Conservation (phyloP, 2,888 invertebrate species). For the Apamea anceps region DNA sequence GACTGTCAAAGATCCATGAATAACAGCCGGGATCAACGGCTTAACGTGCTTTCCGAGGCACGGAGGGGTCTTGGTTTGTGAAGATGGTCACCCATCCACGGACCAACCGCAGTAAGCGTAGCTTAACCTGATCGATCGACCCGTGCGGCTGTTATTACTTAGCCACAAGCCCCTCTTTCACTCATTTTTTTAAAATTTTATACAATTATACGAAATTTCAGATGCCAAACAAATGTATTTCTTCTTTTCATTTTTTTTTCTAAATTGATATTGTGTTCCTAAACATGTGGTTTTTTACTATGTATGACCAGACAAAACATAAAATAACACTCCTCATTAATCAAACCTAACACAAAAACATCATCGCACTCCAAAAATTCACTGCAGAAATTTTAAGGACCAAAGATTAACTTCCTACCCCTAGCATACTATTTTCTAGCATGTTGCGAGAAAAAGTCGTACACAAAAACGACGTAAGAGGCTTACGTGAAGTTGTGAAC, state of each 20-base stretch:
- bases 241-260: not conserved
- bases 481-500: conserved; percentile 58
- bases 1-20: no score
- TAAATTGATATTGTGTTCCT: not conserved
- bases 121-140: no score
- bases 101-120: no score
- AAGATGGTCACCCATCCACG: no score
- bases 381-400: conserved; percentile 22
- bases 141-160: no score
- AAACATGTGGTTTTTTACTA: not conserved
- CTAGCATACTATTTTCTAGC: conserved; percentile 43
- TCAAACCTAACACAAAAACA: not conserved
- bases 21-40: no score
- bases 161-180: no score
- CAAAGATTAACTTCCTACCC: conserved; percentile 28
- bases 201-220: not conserved
- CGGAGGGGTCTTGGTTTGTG: no score
- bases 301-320: not conserved
- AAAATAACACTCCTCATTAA: not conserved
- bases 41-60: no score
- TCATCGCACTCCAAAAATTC: conserved; percentile 1
- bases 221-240: not conserved
- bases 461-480: conserved; percentile 54
- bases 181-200: not conserved
- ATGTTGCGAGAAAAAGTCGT: conserved; percentile 41